Percentiles rank a stretch among this genome's conserved stretches.
These are phyloP conservation scores for Melanotus villosus DNA, from an alignment of 2,888 invertebrate species.

Conservation along the genomic window DNA sequence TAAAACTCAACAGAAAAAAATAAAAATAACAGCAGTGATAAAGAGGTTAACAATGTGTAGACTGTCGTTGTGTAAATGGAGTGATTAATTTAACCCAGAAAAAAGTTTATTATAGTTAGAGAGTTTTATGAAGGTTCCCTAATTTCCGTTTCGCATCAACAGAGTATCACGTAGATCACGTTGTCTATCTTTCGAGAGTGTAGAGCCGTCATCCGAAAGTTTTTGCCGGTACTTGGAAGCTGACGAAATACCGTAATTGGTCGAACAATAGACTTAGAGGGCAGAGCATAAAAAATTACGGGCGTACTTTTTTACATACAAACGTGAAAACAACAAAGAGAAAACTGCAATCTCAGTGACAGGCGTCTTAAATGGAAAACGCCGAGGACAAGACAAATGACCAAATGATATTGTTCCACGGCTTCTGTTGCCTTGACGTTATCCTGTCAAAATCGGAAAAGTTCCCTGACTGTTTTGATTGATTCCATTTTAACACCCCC, in stretches of 20 bases:
- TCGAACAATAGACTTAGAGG: slow-evolving; percentile 17
- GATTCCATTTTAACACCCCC: slow-evolving; percentile 48
- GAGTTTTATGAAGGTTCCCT: background rate
- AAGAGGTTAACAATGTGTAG: no score
- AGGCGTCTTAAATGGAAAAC: slow-evolving; percentile 31
- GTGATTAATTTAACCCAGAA: background rate
- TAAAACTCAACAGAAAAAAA: no score
- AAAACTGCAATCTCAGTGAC: slow-evolving; percentile 26
- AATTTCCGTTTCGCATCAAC: slow-evolving; percentile 11
- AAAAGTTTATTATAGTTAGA: background rate
- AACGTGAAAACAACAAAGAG: slow-evolving; percentile 18
- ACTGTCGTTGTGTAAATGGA: no score
- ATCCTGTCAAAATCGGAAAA: slow-evolving; percentile 47
- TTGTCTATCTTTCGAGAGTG: slow-evolving; percentile 4
- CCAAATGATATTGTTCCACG: slow-evolving; percentile 50
- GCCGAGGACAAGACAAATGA: slow-evolving; percentile 47
- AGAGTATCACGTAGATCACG: slow-evolving; percentile 6
- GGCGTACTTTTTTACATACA: slow-evolving; percentile 14
- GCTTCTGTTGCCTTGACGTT: slow-evolving; percentile 45
- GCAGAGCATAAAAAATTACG: slow-evolving; percentile 10
- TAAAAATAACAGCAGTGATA: no score
- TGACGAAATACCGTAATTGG: slow-evolving; percentile 17
- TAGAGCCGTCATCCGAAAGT: background rate
- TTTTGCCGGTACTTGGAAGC: slow-evolving; percentile 1
- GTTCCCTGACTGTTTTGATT: slow-evolving; percentile 49